phyloP scores from a whole-genome alignment of 2,888 invertebrate species.

The Hirudinaria manillensis region DNA sequence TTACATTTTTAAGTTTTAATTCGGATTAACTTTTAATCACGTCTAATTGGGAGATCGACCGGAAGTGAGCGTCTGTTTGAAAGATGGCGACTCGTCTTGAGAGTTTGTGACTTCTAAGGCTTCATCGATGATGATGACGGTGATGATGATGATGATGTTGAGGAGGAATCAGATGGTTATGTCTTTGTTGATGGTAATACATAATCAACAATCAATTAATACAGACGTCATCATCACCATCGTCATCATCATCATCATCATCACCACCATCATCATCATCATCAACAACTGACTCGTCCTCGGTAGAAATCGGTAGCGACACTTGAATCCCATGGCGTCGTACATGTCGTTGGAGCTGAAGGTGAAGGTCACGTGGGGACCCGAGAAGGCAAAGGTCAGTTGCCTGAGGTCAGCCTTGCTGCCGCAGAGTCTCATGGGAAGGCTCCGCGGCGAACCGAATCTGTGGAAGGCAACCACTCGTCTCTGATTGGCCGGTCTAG shows the following conservation, averaged over 20 bases:
- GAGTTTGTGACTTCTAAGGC: no score
- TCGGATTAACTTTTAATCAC: no score
- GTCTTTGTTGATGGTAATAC: no score
- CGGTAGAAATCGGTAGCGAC: background rate
- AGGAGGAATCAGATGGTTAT: no score
- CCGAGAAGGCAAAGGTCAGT: slow-evolving; percentile 3
- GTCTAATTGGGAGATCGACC: no score
- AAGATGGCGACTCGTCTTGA: no score
- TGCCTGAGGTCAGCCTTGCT: background rate
- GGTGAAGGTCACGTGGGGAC: slow-evolving; percentile 3
- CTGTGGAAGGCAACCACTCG: background rate
- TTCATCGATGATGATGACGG: no score
- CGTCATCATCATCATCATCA: background rate
- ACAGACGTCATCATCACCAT: background rate
- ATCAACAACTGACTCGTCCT: background rate
- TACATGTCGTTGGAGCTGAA: slow-evolving; percentile 16
- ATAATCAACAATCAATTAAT: no score
- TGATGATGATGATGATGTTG: no score
- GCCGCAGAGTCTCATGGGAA: background rate
- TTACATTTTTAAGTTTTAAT: no score
- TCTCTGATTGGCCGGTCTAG: background rate
- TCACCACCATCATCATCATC: background rate
- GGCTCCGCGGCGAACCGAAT: background rate
- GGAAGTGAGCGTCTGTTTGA: no score
- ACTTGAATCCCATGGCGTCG: slow-evolving; percentile 22